Evolutionary conservation across 2,888 invertebrate species (phyloP), one percentile per base, ranked within the genome.

Genomic region (Folsomia candida): DNA sequence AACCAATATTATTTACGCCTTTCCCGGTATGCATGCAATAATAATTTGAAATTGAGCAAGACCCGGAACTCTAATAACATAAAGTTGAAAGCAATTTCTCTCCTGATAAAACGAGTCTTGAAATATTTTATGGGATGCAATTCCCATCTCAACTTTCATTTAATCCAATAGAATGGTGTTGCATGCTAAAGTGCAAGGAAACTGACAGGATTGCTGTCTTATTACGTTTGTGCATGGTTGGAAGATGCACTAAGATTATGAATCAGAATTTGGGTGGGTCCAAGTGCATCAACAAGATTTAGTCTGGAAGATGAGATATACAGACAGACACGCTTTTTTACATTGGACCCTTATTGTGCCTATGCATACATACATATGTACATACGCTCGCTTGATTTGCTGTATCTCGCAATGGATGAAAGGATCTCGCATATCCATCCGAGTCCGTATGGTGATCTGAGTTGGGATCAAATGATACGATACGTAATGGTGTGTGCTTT

Each of bases 401-500:
- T 14, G 37, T 37, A 37, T 37, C 14, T 14, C n/a, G n/a, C n/a
- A n/a, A n/a, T 37, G 37, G 37, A 37, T 37, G 14, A 37, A 37
- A 37, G 37, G n/a, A n/a, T n/a, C n/a, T 14, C 14, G 37, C 14
- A 9, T 37, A 14, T 37, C 37, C 37, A 37, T n/a, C n/a, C 37
- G 6, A 37, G 14, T 37, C 6, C 37, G 37, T 18, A 65, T 51
- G 20, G 54, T 65, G 54, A 65, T 65, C 65, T 57, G 65, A 65
- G 65, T 65, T 57, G 51, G 57, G 51, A 65, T 65, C 65, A 65
- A 65, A 65, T 65, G 54, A 65, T 51, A 65, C 54, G 65, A 54
- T 51, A 65, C 54, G 26, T 51, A 27, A 20, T 54, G 54, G 20
- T n/a, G 18, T n/a, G 62, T 51, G 28, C 54, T 65, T 65, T 65